Base-by-base conservation (phyloP, 2,797 vertebrate genomes). In the Esox masquinongy region DNA sequence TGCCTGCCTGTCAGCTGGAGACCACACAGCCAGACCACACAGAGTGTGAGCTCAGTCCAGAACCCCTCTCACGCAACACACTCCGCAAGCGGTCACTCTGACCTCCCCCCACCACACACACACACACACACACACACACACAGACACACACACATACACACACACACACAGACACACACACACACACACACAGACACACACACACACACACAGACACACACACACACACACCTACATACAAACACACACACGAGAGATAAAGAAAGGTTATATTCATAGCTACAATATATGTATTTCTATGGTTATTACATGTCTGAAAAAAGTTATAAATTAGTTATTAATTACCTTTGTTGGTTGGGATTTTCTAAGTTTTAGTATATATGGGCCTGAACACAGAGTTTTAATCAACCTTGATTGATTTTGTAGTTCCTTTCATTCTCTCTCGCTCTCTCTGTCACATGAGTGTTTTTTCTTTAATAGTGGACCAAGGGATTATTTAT, bases 1-100 rank as follows among this genome's bases (percentile, higher is more conserved):
- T 14, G 43, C 92, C 92, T 91, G 92, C 93, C 88, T 81, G 91
- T 95, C 92, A 92, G 91, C 92, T 88, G 92, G 88, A 96, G 97
- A 99, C 97, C 97, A 98, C 97, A 98, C 97, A 99, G 94, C 91
- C 95, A 93, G 94, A 94, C 94, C 94, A 95, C 94, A 95, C 94
- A 95, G 92, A 91, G 89, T 90, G 86, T 92, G 88, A 92, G 90
- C 90, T 83, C 88, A 94, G 93, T 91, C 92, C 88, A 82, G 91
- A 31, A 93, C 93, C 93, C 77, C 95, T 97, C 92, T 94, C 97
- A 97, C 93, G 95, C 95, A 97, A 96, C 90, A 78, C 76, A 87
- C 86, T 92, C 90, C 82, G 84, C 77, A 80, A 93, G 92, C 95
- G 97, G 96, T 97, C 95, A 95, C 90, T 95, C 90, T 8, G 88